A percentile compares a stretch with the other conserved stretches of the same genome.
phyloP scores from a whole-genome alignment of 2,113 vertebrate genomes.

The Corythaeola cristata region DNA sequence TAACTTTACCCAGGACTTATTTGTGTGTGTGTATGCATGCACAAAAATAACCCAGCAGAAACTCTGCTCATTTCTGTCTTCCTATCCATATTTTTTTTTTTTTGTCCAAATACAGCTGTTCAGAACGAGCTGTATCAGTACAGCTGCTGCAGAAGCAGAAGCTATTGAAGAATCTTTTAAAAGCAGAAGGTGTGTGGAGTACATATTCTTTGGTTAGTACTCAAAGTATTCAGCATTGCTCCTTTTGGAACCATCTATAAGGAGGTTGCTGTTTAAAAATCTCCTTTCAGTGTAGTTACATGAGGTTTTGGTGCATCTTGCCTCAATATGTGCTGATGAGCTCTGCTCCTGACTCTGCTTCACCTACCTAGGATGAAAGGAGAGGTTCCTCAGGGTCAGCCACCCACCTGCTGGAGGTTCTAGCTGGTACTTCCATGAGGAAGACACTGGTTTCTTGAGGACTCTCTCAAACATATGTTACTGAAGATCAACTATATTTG shows the following conservation, averaged over 20 bases:
- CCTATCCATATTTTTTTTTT: not conserved
- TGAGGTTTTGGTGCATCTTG: not conserved
- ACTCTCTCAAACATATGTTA: not conserved
- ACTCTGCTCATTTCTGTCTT: not conserved
- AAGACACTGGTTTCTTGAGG: not conserved
- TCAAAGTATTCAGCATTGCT: not conserved
- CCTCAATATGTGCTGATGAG: not conserved
- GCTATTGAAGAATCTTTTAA: not conserved
- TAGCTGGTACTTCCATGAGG: not conserved
- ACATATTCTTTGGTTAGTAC: not conserved
- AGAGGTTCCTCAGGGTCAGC: not conserved
- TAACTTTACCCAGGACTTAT: not conserved
- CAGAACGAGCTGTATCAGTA: not conserved
- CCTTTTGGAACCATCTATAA: not conserved
- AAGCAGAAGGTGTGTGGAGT: not conserved
- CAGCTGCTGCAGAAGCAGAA: slow-evolving; percentile 11
- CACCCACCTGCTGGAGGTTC: not conserved
- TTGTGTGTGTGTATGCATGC: not conserved
- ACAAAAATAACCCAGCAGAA: slow-evolving; percentile 1
- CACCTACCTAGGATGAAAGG: not conserved
- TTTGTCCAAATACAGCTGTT: not conserved
- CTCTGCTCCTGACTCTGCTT: not conserved
- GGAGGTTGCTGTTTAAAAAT: not conserved
- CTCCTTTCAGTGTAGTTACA: not conserved
- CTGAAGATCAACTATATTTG: not conserved